A percentile compares a stretch with the other conserved stretches of the same genome.
These are phyloP conservation scores for Cepaea nemoralis DNA, from an alignment of 1,140 invertebrate genomes.

Conservation along the genomic window DNA sequence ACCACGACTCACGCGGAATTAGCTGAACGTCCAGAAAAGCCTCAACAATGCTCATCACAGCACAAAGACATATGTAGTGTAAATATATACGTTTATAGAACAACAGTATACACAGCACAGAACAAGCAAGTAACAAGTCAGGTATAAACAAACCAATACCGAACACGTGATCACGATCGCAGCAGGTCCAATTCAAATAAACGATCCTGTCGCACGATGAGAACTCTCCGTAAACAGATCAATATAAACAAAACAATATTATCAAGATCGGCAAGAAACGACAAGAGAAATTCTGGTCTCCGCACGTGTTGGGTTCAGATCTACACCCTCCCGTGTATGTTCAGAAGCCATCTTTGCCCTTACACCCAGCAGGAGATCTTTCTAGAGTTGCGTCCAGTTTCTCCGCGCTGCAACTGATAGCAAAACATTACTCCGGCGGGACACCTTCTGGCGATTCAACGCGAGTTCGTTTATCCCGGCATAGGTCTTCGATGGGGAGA, in stretches of 20 bases:
- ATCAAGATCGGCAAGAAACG: background rate
- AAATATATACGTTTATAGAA: constrained; percentile 7
- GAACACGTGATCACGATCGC: background rate
- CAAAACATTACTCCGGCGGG: background rate
- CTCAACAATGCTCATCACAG: background rate
- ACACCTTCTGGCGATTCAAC: background rate
- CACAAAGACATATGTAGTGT: background rate
- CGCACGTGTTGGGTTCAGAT: background rate
- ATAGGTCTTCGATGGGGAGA: background rate
- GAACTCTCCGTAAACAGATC: constrained; percentile 5
- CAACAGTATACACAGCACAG: background rate
- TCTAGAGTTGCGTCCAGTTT: background rate
- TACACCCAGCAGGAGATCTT: background rate
- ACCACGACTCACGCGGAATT: background rate
- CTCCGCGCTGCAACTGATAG: background rate
- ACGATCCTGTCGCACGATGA: background rate
- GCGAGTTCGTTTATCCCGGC: background rate
- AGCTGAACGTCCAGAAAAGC: background rate
- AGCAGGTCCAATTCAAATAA: background rate
- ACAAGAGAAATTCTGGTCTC: background rate
- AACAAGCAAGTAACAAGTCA: background rate
- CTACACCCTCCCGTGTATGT: background rate
- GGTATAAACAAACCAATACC: background rate
- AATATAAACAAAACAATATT: constrained; percentile 24
- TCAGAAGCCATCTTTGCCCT: background rate